These are phyloP conservation scores for Hesperia comma DNA, from an alignment of 2,888 invertebrate genomes.

Conservation along the genomic window DNA sequence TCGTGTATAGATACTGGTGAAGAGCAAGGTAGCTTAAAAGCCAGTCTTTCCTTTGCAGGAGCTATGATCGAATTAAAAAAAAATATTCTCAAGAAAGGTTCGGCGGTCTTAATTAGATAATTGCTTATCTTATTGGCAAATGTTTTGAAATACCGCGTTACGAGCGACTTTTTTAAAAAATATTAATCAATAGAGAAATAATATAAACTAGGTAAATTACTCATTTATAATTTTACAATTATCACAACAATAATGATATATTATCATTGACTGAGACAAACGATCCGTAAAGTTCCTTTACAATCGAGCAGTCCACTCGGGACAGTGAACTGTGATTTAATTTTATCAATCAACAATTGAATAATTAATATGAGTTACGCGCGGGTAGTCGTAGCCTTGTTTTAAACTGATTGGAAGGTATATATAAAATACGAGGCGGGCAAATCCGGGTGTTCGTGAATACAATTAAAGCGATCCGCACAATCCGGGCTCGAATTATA, in stretches of 20 bases:
- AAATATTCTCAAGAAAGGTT: too few relatives aligned
- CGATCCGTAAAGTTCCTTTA: slow-evolving; percentile 4
- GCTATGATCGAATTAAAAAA: too few relatives aligned
- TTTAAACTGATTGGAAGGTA: slow-evolving; percentile 27
- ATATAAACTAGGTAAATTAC: background rate
- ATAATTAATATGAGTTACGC: slow-evolving; percentile 36
- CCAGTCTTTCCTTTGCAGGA: too few relatives aligned
- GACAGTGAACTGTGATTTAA: slow-evolving; percentile 13
- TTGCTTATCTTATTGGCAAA: too few relatives aligned
- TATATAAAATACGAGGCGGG: slow-evolving; percentile 51
- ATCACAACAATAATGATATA: background rate
- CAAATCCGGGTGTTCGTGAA: slow-evolving; percentile 75
- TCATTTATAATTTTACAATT: background rate
- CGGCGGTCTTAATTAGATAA: too few relatives aligned
- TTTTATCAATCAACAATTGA: slow-evolving; percentile 26
- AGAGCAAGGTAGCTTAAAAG: too few relatives aligned
- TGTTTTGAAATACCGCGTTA: too few relatives aligned
- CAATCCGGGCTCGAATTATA: slow-evolving; percentile 73
- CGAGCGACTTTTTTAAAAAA: too few relatives aligned
- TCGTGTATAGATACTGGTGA: too few relatives aligned
- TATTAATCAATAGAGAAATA: too few relatives aligned
- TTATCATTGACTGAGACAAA: background rate
- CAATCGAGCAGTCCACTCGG: slow-evolving; percentile 5
- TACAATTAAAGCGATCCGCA: slow-evolving; percentile 75
- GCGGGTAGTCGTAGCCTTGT: slow-evolving; percentile 26